phyloP scores from a whole-genome alignment of 2,113 vertebrate genomes.

The Dicrurus megarhynchus region DNA sequence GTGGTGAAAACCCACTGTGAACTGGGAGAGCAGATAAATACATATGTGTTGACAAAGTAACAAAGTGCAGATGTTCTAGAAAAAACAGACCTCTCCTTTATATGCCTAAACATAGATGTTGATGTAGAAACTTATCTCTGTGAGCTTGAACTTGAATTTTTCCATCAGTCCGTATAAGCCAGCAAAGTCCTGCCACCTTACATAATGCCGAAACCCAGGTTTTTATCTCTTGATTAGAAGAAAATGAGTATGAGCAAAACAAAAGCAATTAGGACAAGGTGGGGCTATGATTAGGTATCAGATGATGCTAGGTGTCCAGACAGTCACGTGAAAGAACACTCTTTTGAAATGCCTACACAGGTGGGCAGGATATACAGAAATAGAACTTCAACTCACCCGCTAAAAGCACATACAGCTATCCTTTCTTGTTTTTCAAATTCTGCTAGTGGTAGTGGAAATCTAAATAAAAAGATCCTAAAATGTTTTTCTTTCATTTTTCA shows the following conservation, averaged over 20 bases:
- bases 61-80: not conserved
- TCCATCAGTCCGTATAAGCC: not conserved
- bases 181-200: not conserved
- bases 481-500: not conserved
- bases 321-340: not conserved
- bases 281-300: not conserved
- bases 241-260: not conserved
- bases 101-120: not conserved
- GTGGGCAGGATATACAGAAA: not conserved
- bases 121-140: not conserved
- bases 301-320: not conserved
- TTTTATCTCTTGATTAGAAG: not conserved
- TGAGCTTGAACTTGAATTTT: not conserved
- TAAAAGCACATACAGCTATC: not conserved
- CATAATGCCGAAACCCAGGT: not conserved
- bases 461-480: not conserved
- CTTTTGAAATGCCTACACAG: not conserved
- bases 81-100: not conserved
- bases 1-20: not conserved
- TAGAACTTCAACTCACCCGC: not conserved
- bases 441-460: not conserved
- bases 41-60: not conserved
- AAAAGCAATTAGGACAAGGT: not conserved
- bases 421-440: not conserved
- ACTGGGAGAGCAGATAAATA: not conserved